Evolutionary conservation across 2,888 invertebrate genomes (phyloP), one percentile per base, ranked within the genome.

Genomic region (Trileptium ribeirensis): DNA sequence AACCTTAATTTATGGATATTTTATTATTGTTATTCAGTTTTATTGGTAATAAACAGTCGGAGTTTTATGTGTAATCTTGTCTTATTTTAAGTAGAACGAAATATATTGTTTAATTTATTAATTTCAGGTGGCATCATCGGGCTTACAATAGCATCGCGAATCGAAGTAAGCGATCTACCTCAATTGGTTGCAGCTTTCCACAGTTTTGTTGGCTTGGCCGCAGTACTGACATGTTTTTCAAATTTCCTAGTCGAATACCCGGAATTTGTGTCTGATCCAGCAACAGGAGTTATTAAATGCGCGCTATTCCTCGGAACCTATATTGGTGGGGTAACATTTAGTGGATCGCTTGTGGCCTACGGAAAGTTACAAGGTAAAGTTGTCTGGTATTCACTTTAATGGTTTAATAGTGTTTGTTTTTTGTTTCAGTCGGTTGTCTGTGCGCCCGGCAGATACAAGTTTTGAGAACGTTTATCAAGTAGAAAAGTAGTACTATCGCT

Each of bases 321-420:
- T 90, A 95, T 95, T 87, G 95, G 95, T 83, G 95, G 95, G 74
- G 94, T 95, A 79, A 95, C 95, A 1, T 95, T 95, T 90, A 94
- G 94, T 84, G 95, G 95, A 1, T 94, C 94, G 0, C 90, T 95
- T 75, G 92, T 95, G 83, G 95, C 95, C 24, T 95, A 95, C 89
- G 95, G 94, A 84, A 95, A 95, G 91, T 92, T 95, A 74, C 95
- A 95, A 90, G 91, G 90, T 89, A 83, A 82, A 51, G 24, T 8
- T 15, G 24, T 51, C 8, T 24, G 8, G 51, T 51, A 51, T 51
- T 15, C 51, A 51, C 51, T n/a, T n/a, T n/a, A n/a, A n/a, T n/a
- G n/a, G n/a, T n/a, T n/a, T n/a, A n/a, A n/a, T n/a, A n/a, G n/a
- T n/a, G n/a, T n/a, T n/a, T n/a, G n/a, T n/a, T n/a, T n/a, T n/a